Evolutionary conservation across 2,888 invertebrate genomes (phyloP), one percentile per base, ranked within the genome.

Genomic region (Ptilodon capucinus): DNA sequence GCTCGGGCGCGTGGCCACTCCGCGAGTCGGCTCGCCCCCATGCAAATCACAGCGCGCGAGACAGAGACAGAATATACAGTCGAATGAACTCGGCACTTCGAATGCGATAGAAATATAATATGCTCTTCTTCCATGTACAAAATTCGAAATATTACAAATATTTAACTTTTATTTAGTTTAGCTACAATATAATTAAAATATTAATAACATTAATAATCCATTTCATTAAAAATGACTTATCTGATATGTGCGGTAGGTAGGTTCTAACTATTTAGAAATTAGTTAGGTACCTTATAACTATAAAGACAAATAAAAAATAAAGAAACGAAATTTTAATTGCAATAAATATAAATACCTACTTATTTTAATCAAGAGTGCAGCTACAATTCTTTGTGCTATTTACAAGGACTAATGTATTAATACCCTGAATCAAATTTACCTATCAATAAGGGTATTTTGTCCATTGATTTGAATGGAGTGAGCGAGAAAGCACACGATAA

Each of bases 1-100:
- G 74, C 75, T 76, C 75, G 74, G 74, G 79, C 78, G 76, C 82
- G 78, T 74, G 70, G 74, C 74, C 60, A 77, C 74, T 81, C 76
- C 68, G 70, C 79, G 74, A 77, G 67, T 56, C 49, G 48, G 59
- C 62, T 68, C 67, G 57, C 59, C 57, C 76, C 62, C 9, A 78
- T 64, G 51, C 68, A 46, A 68, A 66, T 63, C 62, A 60, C 65
- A 45, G 38, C 43, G 51, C 48, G 74, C 61, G 67, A 51, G 78
- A 87, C 53, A 79, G 78, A 77, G 87, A 86, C 45, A 60, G 75
- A 66, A 51, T 55, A 57, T 50, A 50, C 44, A 51, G 54, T 57
- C 75, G 76, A 56, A 47, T 55, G 46, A 47, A 44, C 46, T 76
- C 80, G 80, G 69, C 39, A 64, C 57, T 69, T 64, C 42, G 60